Conservation (phyloP, 30 jellyfish, hydroid and myxozoan species). For the Turritopsis dohrnii region DNA sequence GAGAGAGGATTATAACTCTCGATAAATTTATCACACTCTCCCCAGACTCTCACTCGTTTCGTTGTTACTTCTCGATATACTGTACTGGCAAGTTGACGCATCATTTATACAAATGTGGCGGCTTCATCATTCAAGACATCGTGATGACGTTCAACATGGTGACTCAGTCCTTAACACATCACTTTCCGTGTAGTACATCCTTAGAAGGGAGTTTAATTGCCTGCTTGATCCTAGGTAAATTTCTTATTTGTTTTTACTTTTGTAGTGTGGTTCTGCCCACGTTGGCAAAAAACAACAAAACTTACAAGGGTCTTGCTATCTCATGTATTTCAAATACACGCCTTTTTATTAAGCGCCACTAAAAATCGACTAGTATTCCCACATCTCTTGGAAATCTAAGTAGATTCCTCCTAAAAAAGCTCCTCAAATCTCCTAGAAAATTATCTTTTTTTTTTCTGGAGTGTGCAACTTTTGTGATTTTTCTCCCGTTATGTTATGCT, state of each 20-base stretch:
- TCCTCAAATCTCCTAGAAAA: too few species aligned
- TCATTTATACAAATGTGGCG: constrained; percentile 91
- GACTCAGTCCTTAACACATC: constrained; percentile 69
- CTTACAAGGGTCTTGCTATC: too few species aligned
- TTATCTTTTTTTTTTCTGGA: too few species aligned
- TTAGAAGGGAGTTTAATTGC: constrained; percentile 77
- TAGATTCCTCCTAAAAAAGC: too few species aligned
- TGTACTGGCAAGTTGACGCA: constrained; percentile 64
- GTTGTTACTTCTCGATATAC: constrained; percentile 72
- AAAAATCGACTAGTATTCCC: too few species aligned
- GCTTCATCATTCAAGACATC: constrained; percentile 78
- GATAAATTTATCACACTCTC: constrained; percentile 63
- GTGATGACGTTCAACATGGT: constrained; percentile 90
- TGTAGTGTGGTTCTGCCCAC: not conserved
- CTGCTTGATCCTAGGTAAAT: constrained; percentile 60
- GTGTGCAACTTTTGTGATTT: too few species aligned
- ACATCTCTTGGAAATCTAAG: too few species aligned
- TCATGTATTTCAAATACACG: too few species aligned
- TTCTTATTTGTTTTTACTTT: not conserved
- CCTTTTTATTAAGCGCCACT: too few species aligned
- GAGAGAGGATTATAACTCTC: constrained; percentile 67
- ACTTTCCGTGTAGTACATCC: constrained; percentile 89
- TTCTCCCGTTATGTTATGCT: too few species aligned
- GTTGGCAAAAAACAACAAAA: too few species aligned
- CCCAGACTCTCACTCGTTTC: constrained; percentile 82